These are phyloP conservation scores for Oreochromis mossambicus DNA, from an alignment of 2,797 vertebrate genomes.

Conservation along the genomic window DNA sequence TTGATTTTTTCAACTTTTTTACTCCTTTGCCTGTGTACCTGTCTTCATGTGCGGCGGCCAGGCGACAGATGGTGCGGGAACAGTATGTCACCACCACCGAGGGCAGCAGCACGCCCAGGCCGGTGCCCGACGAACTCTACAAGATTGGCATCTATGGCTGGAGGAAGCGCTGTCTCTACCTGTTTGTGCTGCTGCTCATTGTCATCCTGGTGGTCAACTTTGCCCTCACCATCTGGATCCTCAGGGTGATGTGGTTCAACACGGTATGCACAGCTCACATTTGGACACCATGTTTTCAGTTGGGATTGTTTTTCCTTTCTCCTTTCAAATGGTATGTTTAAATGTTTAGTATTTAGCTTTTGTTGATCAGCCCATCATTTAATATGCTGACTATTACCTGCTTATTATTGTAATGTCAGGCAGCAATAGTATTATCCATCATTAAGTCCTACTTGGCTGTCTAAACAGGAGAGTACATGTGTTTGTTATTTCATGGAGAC, in stretches of 20 bases:
- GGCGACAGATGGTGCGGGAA: slow-evolving; percentile 89
- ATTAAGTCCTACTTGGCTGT: slow-evolving; percentile 3
- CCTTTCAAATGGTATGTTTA: neutral
- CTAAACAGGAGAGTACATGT: neutral
- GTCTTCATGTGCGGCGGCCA: neutral
- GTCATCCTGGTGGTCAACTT: slow-evolving; percentile 90
- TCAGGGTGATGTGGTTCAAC: slow-evolving; percentile 97
- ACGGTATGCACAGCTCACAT: slow-evolving; percentile 72
- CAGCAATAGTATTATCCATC: neutral
- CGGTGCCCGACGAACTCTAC: slow-evolving; percentile 77
- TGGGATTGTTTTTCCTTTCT: neutral
- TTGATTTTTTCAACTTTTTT: neutral
- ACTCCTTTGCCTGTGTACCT: neutral
- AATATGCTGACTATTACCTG: neutral
- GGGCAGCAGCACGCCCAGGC: slow-evolving; percentile 72
- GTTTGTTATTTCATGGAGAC: slow-evolving; percentile 9
- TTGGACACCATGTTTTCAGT: neutral
- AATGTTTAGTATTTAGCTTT: neutral
- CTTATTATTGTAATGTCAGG: neutral
- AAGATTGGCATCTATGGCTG: slow-evolving; percentile 96
- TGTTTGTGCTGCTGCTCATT: slow-evolving; percentile 90
- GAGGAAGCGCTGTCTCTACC: slow-evolving; percentile 95
- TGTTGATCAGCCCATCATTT: neutral
- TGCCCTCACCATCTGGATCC: slow-evolving; percentile 92
- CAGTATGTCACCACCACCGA: slow-evolving; percentile 84